Conservation (phyloP, 2,888 invertebrate genomes). For the Sussaba pulchella region DNA sequence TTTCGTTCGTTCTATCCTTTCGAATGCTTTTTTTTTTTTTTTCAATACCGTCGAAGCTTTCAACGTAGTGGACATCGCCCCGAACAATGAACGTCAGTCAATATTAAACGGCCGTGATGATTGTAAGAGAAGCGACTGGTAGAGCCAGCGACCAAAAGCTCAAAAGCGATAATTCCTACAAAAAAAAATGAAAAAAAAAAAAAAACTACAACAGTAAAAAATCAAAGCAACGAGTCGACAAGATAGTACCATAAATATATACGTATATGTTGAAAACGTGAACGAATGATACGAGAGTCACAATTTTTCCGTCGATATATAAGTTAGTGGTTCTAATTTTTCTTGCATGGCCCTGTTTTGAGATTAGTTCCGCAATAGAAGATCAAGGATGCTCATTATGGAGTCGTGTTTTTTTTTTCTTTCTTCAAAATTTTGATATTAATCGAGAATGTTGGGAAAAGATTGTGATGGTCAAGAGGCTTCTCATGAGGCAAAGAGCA, state of each 20-base stretch:
- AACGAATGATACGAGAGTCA: conserved; percentile 35
- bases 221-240: conserved; percentile 59
- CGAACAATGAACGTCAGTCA: conserved; percentile 58
- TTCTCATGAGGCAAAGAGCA: no score
- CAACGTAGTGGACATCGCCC: background rate
- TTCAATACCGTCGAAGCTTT: background rate
- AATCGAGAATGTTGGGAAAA: no score
- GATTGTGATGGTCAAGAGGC: no score
- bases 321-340: background rate
- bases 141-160: background rate
- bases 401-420: no score
- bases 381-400: no score
- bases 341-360: no score
- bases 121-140: conserved; percentile 41
- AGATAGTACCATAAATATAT: conserved; percentile 35
- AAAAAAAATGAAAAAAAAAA: background rate
- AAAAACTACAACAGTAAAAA: conserved; percentile 6
- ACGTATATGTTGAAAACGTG: background rate
- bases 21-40: conserved; percentile 6
- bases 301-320: conserved; percentile 38
- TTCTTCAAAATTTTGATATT: no score
- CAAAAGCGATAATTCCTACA: background rate
- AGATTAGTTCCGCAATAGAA: no score
- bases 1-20: conserved; percentile 23
- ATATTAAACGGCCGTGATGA: conserved; percentile 65